Base-by-base conservation (phyloP, 2,113 vertebrate species). In the Sebastes schlegelii region DNA sequence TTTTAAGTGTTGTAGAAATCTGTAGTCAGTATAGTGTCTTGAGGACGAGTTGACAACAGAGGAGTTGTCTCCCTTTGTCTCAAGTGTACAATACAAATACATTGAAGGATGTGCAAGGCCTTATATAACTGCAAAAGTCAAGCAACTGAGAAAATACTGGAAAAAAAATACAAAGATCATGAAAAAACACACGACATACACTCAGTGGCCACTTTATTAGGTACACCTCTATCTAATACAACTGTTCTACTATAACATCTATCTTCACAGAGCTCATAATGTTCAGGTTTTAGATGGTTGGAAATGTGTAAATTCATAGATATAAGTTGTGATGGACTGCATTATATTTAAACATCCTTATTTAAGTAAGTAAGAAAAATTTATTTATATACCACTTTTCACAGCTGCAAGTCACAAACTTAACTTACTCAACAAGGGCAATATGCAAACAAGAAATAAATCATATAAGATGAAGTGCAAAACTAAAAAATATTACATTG, bases 1-100 rank as follows among this genome's bases (percentile, higher is more conserved):
- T 88, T 60, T 84, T 77, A 86, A 77, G 80, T 69, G 5, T 49
- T 81, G 54, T 62, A 46, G 73, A 82, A 65, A 66, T 46, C n/a
- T 45, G 45, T 7, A 21, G 49, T 68, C 43, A 55, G 52, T 17
- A 34, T 34, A 42, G 55, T 58, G 51, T 67, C 57, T 49, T 26
- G 62, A 79, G 57, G 58, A 66, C 16, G 9, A 42, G 46, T 40
- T 73, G 80, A 73, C 72, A 69, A 65, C 67, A 74, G 51, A 68
- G 21, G 54, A 71, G 52, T 23, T 61, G 34, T 60, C 54, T 76
- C 40, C 9, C 26, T 70, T 34, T 42, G 43, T 75, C 46, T 79
- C 48, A 55, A 62, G 74, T 69, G 45, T 52, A 77, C 58, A 69
- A 69, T 17, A 34, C 46, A 49, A 26, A 77, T 76, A 62, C 13